Percentiles rank a stretch among this genome's conserved stretches.
Conservation (phyloP, 2,797 vertebrate genomes). For the Lates japonicus region DNA sequence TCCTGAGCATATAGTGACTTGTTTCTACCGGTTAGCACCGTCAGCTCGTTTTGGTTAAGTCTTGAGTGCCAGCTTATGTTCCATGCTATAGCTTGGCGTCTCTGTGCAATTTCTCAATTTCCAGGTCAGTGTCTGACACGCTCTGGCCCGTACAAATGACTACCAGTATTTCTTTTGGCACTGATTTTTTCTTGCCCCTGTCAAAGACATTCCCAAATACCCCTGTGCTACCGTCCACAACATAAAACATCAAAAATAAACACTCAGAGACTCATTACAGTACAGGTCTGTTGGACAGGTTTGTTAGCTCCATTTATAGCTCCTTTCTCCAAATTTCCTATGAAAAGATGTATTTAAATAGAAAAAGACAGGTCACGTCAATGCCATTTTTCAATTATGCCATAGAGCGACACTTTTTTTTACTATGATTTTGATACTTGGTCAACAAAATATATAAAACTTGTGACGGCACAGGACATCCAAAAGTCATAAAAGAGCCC, state of each 20-base stretch:
- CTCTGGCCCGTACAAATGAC: conserved; percentile 4
- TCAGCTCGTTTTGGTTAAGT: conserved; percentile 12
- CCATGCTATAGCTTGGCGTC: conserved; percentile 7
- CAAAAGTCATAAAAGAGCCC: too few relatives aligned
- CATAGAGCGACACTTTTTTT: neutral
- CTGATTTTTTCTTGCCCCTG: conserved; percentile 2
- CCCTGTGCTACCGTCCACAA: neutral
- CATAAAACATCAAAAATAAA: conserved; percentile 18
- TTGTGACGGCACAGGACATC: neutral
- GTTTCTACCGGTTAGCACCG: conserved; percentile 2
- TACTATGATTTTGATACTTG: neutral
- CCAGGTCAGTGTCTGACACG: conserved; percentile 5
- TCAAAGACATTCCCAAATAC: conserved; percentile 12
- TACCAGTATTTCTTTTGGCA: conserved; percentile 39
- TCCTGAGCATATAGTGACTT: neutral
- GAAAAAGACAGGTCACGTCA: neutral
- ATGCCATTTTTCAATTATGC: neutral
- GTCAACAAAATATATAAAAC: neutral
- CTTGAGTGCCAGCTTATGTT: conserved; percentile 22
- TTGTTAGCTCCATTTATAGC: neutral
- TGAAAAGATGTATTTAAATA: neutral
- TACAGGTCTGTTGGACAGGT: neutral
- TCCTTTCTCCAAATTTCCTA: neutral
- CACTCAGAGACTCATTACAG: neutral
- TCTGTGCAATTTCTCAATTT: conserved; percentile 36